Conservation (phyloP, 2,113 vertebrate species). For the Megatriorchis doriae region DNA sequence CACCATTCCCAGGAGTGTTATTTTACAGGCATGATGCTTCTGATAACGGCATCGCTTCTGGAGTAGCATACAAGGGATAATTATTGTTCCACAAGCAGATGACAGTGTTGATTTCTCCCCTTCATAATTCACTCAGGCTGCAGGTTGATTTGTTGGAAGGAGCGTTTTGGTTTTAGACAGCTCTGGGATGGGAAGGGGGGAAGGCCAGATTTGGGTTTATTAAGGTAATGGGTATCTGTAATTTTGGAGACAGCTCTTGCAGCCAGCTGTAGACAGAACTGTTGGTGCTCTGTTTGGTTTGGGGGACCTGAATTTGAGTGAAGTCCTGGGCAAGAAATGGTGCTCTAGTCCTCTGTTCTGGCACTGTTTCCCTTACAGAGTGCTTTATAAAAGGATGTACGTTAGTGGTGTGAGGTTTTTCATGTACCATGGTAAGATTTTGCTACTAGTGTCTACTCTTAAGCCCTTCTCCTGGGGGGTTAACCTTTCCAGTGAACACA, state of each 20-base stretch:
- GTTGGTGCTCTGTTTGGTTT: neutral
- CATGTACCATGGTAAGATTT: neutral
- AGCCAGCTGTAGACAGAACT: neutral
- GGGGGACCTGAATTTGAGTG: neutral
- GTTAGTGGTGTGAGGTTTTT: neutral
- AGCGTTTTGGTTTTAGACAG: neutral
- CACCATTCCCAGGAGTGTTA: constrained; percentile 29
- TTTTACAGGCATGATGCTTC: constrained; percentile 24
- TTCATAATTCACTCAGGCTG: neutral
- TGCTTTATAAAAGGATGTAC: neutral
- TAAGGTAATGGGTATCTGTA: neutral
- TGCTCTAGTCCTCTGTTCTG: neutral
- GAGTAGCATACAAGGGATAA: neutral
- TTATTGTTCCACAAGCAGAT: constrained; percentile 29
- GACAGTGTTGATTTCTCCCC: neutral
- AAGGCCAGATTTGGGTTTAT: neutral
- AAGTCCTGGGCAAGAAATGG: neutral
- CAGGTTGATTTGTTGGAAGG: neutral
- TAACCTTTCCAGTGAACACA: neutral
- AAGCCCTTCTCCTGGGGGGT: neutral
- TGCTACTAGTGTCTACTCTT: neutral
- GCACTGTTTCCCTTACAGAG: neutral
- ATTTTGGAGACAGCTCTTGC: neutral
- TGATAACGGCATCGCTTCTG: neutral
- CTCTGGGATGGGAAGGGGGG: neutral